phyloP scores from a whole-genome alignment of 2,113 vertebrate species.

The Peromyscus californicus region DNA sequence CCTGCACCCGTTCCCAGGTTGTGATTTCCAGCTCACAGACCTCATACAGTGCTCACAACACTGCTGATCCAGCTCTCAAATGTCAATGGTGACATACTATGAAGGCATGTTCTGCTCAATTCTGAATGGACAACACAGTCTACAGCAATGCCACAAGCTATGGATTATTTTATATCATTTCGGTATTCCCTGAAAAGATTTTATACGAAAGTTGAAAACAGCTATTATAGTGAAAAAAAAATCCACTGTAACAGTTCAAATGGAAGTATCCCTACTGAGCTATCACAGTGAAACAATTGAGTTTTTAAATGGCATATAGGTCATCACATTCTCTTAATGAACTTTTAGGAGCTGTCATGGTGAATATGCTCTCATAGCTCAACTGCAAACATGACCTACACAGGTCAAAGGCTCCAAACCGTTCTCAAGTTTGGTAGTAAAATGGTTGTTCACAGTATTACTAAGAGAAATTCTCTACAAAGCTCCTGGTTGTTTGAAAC shows the following conservation, averaged over 20 bases:
- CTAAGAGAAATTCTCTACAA: constrained; percentile 21
- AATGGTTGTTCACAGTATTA: constrained; percentile 17
- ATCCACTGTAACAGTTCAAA: not conserved
- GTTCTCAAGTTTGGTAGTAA: constrained; percentile 7
- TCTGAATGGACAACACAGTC: not conserved
- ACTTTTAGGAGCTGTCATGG: not conserved
- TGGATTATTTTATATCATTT: constrained; percentile 46
- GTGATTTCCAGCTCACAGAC: not conserved
- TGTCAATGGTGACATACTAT: not conserved
- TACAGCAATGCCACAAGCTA: not conserved
- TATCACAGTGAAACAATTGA: constrained; percentile 33
- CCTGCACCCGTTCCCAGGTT: constrained; percentile 36
- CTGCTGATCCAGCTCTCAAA: not conserved
- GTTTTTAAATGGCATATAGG: constrained; percentile 20
- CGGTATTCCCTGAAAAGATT: constrained; percentile 64
- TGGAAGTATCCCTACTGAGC: not conserved
- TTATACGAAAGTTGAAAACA: constrained; percentile 60
- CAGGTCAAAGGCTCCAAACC: not conserved
- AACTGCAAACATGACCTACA: not conserved
- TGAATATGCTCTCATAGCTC: not conserved
- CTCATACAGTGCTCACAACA: not conserved
- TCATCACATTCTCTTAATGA: not conserved
- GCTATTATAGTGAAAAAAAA: not conserved
- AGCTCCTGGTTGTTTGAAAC: constrained; percentile 46
- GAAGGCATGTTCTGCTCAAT: not conserved